Evolutionary conservation across 2,797 vertebrate species (phyloP), one percentile per base, ranked within the genome.

Genomic region (Poecilia velifera): DNA sequence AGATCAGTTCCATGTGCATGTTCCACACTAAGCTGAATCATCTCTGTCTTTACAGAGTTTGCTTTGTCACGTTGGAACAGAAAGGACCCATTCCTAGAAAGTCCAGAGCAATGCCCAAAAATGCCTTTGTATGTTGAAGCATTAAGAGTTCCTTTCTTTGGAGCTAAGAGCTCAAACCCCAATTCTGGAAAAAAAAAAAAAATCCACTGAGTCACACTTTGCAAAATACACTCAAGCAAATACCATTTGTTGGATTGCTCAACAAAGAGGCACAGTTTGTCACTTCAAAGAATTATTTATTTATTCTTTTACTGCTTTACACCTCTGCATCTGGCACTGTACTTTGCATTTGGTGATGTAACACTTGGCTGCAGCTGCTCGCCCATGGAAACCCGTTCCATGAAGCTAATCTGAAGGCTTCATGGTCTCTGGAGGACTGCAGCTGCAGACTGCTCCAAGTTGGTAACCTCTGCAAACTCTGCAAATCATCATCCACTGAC

Each of bases 41-140:
- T 72, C 16, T n/a, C 4, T 72, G 71, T 72, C 71, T 72, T 72
- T 72, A 72, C 47, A 13, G 43, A 46, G 6, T 46, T 47, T 28
- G 45, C 4, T 72, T 59, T 31, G 57, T 49, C 31, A 64, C 20
- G 34, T 64, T 64, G 34, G 31, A 20, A 64, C 31, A 36, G 16
- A n/a, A 36, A 18, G 59, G 6, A 16, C 18, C 59, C 14, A 18
- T 64, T 64, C 6, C 31, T 18, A 34, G 6, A 36, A 64, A 64
- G 34, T 4, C 18, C 2, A 4, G 31, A 64, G 31, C 62, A 20
- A 36, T 64, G 0, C 16, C 62, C 18, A 64, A 64, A 64, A 64
- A 64, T 64, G 6, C 13, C 28, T 62, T 62, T 28, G 57, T 62
- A 14, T 31, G 57, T 62, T 31, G 57, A 62, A 31, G 9, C 22